Evolutionary conservation across 2,797 vertebrate species (phyloP), one percentile per base, ranked within the genome.

Genomic region (Buphagus erythrorhynchus): DNA sequence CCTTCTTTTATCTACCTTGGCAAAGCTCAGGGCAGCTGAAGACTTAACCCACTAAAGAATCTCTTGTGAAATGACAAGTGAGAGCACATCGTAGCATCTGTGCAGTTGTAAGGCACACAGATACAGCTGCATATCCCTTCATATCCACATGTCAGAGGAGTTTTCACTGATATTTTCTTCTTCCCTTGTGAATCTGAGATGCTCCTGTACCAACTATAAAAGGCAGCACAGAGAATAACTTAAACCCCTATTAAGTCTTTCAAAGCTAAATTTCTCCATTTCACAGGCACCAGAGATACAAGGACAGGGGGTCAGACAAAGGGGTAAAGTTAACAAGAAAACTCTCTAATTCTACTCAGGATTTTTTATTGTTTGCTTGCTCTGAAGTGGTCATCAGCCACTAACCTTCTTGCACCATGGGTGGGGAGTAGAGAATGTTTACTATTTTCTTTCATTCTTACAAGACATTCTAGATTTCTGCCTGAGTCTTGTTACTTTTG

Each of bases 181-280:
- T 31, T 77, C 61, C 36, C 33, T 48, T 79, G 57, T 55, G 57
- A 85, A 82, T 54, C 65, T 10, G 66, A 86, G 54, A 49, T 92
- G n/a, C 10, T 83, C 24, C 22, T n/a, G 28, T 86, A 61, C 29
- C 36, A 88, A 43, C 68, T 73, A 73, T 36, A 90, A 86, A 95
- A 90, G 84, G 38, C 48, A 91, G 49, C 48, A 49, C 29, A 73
- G 65, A 96, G 75, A 95, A 78, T 40, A 42, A 69, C 62, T 79
- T 76, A 90, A 96, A 86, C 38, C 66, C 52, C 21, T 59, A 28
- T 52, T 63, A 54, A 67, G 74, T 72, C 73, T 67, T 94, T 93
- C 74, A 68, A 63, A 90, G 73, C 57, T 85, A 19, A 65, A 72
- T 86, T 78, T 91, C 59, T 97, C 71, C 67, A 65, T 96, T 90